Base-by-base conservation (phyloP, 2,888 invertebrate species). In the Eupithecia pulchellata region DNA sequence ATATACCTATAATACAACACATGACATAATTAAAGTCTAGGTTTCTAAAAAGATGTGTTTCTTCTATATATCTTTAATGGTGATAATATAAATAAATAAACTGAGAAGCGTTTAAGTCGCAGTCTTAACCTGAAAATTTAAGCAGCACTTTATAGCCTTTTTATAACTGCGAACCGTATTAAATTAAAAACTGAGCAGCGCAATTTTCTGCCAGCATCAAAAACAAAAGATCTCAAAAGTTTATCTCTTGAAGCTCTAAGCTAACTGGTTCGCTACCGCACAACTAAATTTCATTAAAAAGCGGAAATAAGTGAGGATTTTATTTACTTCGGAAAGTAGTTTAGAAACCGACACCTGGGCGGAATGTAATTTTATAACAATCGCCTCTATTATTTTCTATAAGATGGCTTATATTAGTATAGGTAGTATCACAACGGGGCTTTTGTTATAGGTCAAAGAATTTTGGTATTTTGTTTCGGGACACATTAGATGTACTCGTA, bases 261-360 rank as follows among this genome's bases (percentile, higher is more conserved):
- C 66, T 73, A 52, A 66, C 68, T 65, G 71, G 65, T 71, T 67
- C 30, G 57, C 32, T 52, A 68, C 47, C 66, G 64, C 72, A 58
- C 11, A 30, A 17, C 64, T 64, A 67, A 73, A 68, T 52, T 74
- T 74, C 57, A 63, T 74, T 69, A 66, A 68, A 63, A 62, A 63
- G 61, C 36, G 64, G 67, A 62, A 66, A 69, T 67, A 42, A 29
- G 39, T 61, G 36, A 62, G 47, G 32, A 36, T 64, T 71, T 66
- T 66, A 58, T 58, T 63, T 66, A 63, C 66, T 72, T 66, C 17
- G 47, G 32, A 32, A 66, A 64, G 58, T 58, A 52, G 34, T 60
- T 63, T 55, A 34, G 32, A 36, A 61, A 61, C 58, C 58, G 30
- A 61, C 61, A 61, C 61, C 34, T 34, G 61, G 20, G 29, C 29